Evolutionary conservation across 2,113 vertebrate species (phyloP), one percentile per base, ranked within the genome.

Genomic region (Sigmodon hispidus): DNA sequence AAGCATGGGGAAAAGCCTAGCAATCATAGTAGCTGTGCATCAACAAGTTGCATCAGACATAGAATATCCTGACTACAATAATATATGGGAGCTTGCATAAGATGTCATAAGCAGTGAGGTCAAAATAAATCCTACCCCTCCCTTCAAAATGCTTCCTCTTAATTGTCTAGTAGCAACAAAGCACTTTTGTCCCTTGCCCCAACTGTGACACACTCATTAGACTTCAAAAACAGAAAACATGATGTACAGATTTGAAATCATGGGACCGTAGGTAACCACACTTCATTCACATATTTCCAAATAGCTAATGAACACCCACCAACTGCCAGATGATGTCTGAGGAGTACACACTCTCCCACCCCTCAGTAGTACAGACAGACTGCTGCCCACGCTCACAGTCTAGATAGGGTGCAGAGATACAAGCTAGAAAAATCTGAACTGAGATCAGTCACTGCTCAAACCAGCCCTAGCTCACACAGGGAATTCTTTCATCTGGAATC

Each of bases 401-500:
- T 7, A 45, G 77, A 75, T 34, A 5, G 8, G 36, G 3, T 2
- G n/a, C 63, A 1, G 13, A 81, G 63, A 77, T 1, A 9, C 12
- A 70, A 86, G 0, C 17, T 50, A 40, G 45, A 0, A 0, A 61
- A 24, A 8, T 3, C 9, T 75, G 45, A 43, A 48, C 65, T 34
- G 5, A 72, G 70, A 86, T 86, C 88, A 55, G 19, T 90, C 73
- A 79, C 34, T 36, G 36, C 80, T 77, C 76, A 72, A 86, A 87
- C 24, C 7, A 94, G 70, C 76, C 76, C 94, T 29, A 11, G 70
- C 72, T 67, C 59, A 45, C 85, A 7, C 75, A 22, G 92, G 86
- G 90, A 83, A 77, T 87, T 92, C 90, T 86, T 88, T 75, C 57
- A n/a, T 57, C 89, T 43, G n/a, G 50, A 94, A 86, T 36, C 43